Evolutionary conservation across 37 sponge, comb jelly and placozoan species (phyloP), one percentile per base, ranked within the genome.

Genomic region (Aplysina aerophoba): DNA sequence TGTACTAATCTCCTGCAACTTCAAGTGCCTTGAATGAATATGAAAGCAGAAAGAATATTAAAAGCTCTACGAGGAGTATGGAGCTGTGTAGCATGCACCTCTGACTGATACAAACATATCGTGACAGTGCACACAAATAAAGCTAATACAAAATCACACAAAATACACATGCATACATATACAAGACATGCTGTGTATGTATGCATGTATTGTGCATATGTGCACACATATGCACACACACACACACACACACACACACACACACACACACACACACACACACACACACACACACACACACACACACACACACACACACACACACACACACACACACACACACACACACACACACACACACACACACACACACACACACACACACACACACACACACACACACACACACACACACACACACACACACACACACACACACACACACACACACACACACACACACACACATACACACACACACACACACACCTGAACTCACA

Each of bases 321-420:
- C 15, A 4, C 53, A 55, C 53, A 80, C 80, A 80, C 15, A 22
- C 16, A 22, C 28, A 80, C 57, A 55, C 53, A 55, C 80, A 80
- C 53, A 80, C 53, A 50, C 53, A 75, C n/a, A 35, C 50, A 75
- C 50, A 37, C 50, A 75, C 22, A 75, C 50, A 75, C 22, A 75
- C 50, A 40, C 50, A 75, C 39, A 37, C 78, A 44, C 50, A 40
- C 44, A 75, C 50, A 40, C 78, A 40, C 78, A 75, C 50, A 40
- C 78, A 75, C 50, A 75, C 50, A 75, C 78, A 75, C 50, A 75
- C 50, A 37, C 78, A 75, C 22, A 75, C 50, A 40, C 22, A 75
- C 50, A 75, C 50, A 75, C 78, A 75, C 50, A 75, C 50, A 75
- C 78, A 75, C 50, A 75, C 22, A 75, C 78, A 75, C n/a, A 35